Evolutionary conservation across 2,888 invertebrate species (phyloP).

Genomic region (Gasteruption jaculator): DNA sequence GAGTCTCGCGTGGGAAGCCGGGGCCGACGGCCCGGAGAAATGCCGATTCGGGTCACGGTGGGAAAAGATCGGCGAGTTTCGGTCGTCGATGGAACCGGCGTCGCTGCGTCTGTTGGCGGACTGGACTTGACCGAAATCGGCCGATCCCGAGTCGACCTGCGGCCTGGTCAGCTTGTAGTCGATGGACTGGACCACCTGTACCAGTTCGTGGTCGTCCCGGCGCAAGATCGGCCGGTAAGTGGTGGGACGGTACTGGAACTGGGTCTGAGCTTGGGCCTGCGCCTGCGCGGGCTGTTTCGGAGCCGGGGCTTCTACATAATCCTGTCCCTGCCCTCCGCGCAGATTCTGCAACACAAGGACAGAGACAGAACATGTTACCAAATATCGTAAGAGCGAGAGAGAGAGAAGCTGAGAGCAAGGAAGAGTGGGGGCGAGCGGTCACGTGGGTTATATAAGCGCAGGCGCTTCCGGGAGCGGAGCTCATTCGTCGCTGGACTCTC

Average conservation of each 20-base stretch:
- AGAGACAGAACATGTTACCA: conserved; percentile 44
- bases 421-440: no score
- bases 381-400: no score
- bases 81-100: conserved; percentile 14
- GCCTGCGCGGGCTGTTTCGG: conserved; percentile 11
- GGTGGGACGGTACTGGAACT: conserved; percentile 38
- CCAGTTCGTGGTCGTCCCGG: conserved; percentile 32
- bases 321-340: conserved; percentile 51
- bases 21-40: conserved; percentile 30
- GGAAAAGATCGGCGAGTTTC: conserved; percentile 12
- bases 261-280: conserved; percentile 28
- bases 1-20: conserved; percentile 35
- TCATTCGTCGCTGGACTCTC: no score
- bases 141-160: no score
- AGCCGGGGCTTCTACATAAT: conserved; percentile 10
- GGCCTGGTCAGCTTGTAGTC: conserved; percentile 38
- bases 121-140: no score
- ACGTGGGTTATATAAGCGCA: no score
- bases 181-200: conserved; percentile 39
- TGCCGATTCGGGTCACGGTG: conserved; percentile 14
- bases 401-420: no score
- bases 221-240: conserved; percentile 42
- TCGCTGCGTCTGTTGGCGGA: no score
- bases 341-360: conserved; percentile 51
- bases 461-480: no score